Evolutionary conservation across 2,888 invertebrate genomes (phyloP).

Genomic region (Ephialtes manifestator): DNA sequence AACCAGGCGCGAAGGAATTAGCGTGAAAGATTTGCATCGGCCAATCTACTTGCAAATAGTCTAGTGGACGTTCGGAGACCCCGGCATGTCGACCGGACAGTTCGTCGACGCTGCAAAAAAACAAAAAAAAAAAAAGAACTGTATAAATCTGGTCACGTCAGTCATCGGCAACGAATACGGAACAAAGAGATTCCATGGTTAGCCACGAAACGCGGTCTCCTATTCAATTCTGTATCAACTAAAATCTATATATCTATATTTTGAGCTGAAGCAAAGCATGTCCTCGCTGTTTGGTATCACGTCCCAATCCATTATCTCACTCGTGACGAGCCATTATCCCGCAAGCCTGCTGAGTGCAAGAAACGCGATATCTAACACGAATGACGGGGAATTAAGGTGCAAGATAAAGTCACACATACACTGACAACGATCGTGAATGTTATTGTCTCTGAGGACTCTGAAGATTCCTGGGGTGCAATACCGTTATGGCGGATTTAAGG

Average conservation of each 20-base stretch:
- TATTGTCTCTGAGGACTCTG: neutral
- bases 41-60: constrained; percentile 77
- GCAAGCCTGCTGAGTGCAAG: neutral
- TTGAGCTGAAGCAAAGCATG: neutral
- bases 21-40: constrained; percentile 74
- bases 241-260: constrained; percentile 4
- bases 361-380: constrained; percentile 35
- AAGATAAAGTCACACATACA: neutral
- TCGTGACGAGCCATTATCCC: constrained; percentile 55
- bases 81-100: neutral
- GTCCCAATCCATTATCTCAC: constrained; percentile 60
- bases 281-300: neutral
- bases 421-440: neutral
- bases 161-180: constrained; percentile 40
- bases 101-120: constrained; percentile 33
- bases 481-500: neutral
- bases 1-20: constrained; percentile 41
- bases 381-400: constrained; percentile 5
- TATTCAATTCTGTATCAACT: neutral
- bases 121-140: constrained; percentile 22
- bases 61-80: constrained; percentile 24
- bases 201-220: neutral
- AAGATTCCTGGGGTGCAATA: neutral
- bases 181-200: constrained; percentile 2
- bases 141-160: constrained; percentile 56